phyloP scores from a whole-genome alignment of 2,888 invertebrate species.

The Holacanthella duospinosa region DNA sequence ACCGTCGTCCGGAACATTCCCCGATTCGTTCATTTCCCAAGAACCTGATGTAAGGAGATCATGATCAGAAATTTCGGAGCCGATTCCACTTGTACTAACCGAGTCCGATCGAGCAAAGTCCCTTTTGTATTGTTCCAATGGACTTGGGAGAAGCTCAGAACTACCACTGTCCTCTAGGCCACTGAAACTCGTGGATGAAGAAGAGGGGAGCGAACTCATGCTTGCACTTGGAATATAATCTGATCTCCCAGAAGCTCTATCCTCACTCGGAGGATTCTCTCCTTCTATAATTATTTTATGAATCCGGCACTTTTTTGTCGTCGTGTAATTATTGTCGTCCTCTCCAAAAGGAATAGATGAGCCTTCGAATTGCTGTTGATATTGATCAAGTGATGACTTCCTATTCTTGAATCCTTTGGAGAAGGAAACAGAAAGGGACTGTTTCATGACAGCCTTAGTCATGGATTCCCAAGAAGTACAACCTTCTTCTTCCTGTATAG shows the following conservation, averaged over 20 bases:
- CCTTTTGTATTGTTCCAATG: conserved; percentile 22
- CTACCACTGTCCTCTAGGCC: conserved; percentile 6
- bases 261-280: background rate
- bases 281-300: conserved; percentile 24
- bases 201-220: background rate
- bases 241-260: background rate
- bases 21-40: conserved; percentile 25
- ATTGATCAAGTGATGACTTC: conserved; percentile 21
- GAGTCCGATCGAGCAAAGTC: conserved; percentile 39
- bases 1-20: conserved; percentile 21
- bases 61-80: conserved; percentile 39
- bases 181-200: background rate
- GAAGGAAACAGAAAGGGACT: conserved; percentile 26
- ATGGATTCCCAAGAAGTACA: conserved; percentile 24
- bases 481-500: conserved; percentile 24
- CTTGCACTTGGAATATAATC: background rate
- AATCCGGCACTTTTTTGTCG: conserved; percentile 23
- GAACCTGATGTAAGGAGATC: conserved; percentile 30
- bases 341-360: background rate
- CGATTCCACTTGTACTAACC: conserved; percentile 39
- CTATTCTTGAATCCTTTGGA: conserved; percentile 29
- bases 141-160: conserved; percentile 12
- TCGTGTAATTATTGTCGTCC: conserved; percentile 14
- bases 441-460: conserved; percentile 22
- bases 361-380: conserved; percentile 10